Conservation (phyloP, 2,113 vertebrate species). For the Bufo bufo region DNA sequence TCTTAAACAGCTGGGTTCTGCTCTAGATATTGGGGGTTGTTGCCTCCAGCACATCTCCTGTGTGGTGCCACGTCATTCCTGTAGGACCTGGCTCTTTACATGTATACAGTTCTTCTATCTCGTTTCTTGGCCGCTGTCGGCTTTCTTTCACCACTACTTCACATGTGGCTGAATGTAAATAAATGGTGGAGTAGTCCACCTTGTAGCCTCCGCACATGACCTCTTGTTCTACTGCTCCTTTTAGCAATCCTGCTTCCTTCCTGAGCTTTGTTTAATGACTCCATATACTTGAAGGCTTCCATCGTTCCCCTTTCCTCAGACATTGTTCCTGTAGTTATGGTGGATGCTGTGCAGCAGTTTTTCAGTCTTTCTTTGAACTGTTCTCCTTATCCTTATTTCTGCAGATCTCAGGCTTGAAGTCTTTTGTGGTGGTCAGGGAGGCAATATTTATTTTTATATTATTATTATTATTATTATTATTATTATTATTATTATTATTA, state of each 20-base stretch:
- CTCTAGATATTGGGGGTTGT: too few species aligned
- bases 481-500: too few species aligned
- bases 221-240: not conserved
- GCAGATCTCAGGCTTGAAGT: not conserved
- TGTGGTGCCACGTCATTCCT: too few species aligned
- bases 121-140: too few species aligned
- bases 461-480: too few species aligned
- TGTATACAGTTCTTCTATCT: too few species aligned
- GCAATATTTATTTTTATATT: too few species aligned
- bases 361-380: not conserved
- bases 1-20: too few species aligned
- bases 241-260: not conserved
- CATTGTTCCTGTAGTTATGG: not conserved
- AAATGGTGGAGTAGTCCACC: not conserved
- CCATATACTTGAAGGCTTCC: not conserved
- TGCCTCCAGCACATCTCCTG: too few species aligned
- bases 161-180: not conserved
- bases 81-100: too few species aligned
- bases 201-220: not conserved
- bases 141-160: too few species aligned
- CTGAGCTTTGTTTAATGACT: slow-evolving; percentile 20
- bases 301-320: not conserved
- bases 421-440: not conserved
- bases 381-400: not conserved
- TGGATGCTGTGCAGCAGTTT: too few species aligned